Evolutionary conservation across 2,797 vertebrate genomes (phyloP), one percentile per base, ranked within the genome.

Genomic region (Pseudomugil tenellus): DNA sequence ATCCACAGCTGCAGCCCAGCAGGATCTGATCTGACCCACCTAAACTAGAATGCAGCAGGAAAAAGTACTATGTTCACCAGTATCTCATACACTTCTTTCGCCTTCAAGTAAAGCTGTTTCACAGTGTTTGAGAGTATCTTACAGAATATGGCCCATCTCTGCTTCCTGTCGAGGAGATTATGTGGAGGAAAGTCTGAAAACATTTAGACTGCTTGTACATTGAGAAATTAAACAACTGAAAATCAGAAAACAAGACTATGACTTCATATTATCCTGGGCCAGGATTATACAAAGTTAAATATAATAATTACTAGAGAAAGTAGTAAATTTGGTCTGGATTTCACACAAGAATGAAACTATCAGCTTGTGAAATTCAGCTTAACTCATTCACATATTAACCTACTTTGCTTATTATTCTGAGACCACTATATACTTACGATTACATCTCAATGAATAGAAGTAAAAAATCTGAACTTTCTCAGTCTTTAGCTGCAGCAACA

Each of bases 1-100:
- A 90, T 90, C 72, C 74, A 88, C 89, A 89, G 87, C 89, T 92
- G 89, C 75, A 84, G 64, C 81, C 63, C 80, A 82, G 77, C 73
- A 19, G 77, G 84, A 64, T 69, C 76, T 48, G 58, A 76, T 76
- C 70, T 60, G 83, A 85, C 63, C 70, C 55, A 63, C 58, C 58
- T 72, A 68, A 67, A 71, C 55, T 58, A 31, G 57, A 72, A 55
- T 7, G 6, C 17, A 63, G 26, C 21, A 37, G 32, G 32, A 74
- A 66, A 21, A 46, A 34, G 69, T 13, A 49, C 54, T 10, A 32
- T 12, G 26, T 2, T 61, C 35, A 31, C 28, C 67, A 16, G 9
- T 21, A 66, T 57, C 23, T 2, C 12, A 21, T 51, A 12, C 5
- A 29, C 4, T 7, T 9, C n/a, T 6, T 54, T 41, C 21, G 4